Percentiles rank a stretch among this genome's conserved stretches.
Conservation (phyloP, 2,113 vertebrate species). For the Corapipo altera region DNA sequence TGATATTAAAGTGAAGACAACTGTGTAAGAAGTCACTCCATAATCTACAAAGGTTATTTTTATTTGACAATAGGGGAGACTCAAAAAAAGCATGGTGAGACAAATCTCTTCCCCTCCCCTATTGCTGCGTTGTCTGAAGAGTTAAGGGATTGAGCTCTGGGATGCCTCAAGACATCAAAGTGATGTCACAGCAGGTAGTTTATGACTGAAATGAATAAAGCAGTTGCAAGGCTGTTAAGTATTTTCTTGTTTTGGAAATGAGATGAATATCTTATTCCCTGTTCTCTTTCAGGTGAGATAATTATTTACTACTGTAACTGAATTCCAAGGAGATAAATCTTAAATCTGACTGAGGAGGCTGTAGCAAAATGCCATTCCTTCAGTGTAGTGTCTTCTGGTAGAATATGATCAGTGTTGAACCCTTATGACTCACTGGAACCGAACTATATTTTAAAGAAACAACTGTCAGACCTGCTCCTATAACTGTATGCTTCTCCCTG, state of each 20-base stretch:
- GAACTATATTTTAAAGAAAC: neutral
- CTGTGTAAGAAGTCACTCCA: neutral
- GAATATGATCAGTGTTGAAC: neutral
- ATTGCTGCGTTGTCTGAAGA: neutral
- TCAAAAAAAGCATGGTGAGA: neutral
- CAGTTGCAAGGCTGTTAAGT: neutral
- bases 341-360: neutral
- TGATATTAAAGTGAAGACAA: neutral
- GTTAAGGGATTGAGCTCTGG: neutral
- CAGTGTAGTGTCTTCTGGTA: neutral
- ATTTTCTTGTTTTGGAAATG: neutral
- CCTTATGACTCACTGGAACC: neutral
- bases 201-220: neutral
- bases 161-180: neutral
- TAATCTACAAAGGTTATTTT: neutral
- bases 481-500: fast-evolving
- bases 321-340: neutral
- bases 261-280: neutral
- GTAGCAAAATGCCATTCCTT: neutral
- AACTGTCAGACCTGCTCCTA: neutral
- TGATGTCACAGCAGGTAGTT: neutral
- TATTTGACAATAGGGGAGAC: neutral
- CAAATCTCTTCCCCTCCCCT: neutral
- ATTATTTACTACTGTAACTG: neutral
- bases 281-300: neutral